These are phyloP conservation scores for Octopus sinensis DNA, from an alignment of 1,140 invertebrate genomes.

Conservation along the genomic window DNA sequence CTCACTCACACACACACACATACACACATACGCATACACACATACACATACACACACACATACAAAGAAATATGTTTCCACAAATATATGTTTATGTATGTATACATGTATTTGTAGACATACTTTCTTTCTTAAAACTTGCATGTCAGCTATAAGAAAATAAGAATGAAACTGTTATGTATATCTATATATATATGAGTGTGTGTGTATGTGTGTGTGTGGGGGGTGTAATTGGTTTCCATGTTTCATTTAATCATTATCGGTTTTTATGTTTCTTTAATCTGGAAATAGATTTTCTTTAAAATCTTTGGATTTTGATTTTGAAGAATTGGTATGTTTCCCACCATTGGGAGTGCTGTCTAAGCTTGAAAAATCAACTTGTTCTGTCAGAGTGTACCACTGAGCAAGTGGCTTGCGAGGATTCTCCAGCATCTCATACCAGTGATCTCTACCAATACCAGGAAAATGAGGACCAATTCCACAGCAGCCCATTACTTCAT, in stretches of 20 bases:
- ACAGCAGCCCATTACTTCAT: constrained; percentile 81
- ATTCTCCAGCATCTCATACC: constrained; percentile 84
- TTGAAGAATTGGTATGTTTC: constrained; percentile 28
- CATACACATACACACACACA: neutral
- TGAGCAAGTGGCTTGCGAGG: constrained; percentile 79
- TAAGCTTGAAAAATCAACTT: constrained; percentile 44
- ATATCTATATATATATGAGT: no score
- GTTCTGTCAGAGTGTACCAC: constrained; percentile 73
- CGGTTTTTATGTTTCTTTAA: no score
- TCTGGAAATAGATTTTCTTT: no score
- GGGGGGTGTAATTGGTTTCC: no score
- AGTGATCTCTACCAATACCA: constrained; percentile 80
- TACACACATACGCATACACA: neutral
- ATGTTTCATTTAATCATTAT: no score
- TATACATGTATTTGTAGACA: no score
- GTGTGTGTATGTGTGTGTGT: no score
- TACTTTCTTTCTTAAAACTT: no score
- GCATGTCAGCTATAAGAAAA: no score
- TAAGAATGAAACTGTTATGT: no score
- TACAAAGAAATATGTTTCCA: neutral
- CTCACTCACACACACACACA: neutral
- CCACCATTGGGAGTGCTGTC: constrained; percentile 29
- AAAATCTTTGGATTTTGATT: neutral
- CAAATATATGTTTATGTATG: no score
- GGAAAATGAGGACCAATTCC: constrained; percentile 75